phyloP scores from a whole-genome alignment of 2,888 invertebrate species.

The Amblyjoppa proteus region DNA sequence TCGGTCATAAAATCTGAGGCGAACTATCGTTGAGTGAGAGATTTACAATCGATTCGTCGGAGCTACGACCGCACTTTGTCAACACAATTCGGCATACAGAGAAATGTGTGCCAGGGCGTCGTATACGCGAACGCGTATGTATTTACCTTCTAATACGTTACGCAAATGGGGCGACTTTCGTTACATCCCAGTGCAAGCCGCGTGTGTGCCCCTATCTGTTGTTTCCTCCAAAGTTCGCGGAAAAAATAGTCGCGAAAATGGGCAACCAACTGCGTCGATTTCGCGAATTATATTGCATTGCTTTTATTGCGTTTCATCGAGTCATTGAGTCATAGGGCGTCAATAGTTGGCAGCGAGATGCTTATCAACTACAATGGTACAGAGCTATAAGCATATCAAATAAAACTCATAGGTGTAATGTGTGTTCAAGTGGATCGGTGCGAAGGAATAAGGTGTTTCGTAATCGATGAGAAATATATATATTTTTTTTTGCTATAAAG shows the following conservation, averaged over 20 bases:
- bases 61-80: not conserved
- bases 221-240: not conserved
- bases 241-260: not conserved
- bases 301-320: not conserved
- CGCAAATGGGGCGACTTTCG: constrained; percentile 31
- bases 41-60: not conserved
- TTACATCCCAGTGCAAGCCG: not conserved
- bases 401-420: not conserved
- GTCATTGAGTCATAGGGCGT: constrained; percentile 9
- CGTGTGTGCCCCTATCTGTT: not conserved
- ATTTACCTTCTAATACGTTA: constrained; percentile 44
- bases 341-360: not conserved
- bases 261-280: not conserved
- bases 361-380: not conserved
- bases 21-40: not conserved
- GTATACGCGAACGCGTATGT: constrained; percentile 24
- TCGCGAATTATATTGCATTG: constrained; percentile 4
- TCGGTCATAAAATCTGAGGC: not conserved
- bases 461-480: not conserved
- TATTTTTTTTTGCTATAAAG: too few relatives aligned
- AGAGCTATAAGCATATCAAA: not conserved
- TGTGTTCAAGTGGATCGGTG: not conserved
- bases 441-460: not conserved
- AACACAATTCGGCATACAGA: not conserved
- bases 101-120: constrained; percentile 41